Evolutionary conservation across 2,888 invertebrate genomes (phyloP).

Genomic region (Hybos culiciformis): DNA sequence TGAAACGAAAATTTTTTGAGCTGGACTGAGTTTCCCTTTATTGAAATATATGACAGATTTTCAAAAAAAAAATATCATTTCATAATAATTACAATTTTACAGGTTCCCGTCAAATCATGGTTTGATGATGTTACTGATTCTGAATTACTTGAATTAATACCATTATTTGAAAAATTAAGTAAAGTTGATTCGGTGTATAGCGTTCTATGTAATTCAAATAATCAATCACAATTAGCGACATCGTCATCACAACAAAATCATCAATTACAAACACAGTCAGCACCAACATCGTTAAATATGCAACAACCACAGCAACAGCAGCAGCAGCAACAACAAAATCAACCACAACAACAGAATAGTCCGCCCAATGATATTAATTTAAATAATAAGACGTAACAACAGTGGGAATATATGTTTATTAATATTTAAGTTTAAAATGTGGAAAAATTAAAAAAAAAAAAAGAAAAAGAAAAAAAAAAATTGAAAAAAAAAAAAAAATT

Average conservation of each 20-base stretch:
- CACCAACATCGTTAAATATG: conserved; percentile 22
- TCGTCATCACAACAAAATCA: conserved; percentile 13
- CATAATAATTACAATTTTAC: conserved; percentile 17
- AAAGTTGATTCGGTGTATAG: conserved; percentile 95
- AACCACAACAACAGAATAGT: conserved; percentile 19
- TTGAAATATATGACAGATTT: not conserved
- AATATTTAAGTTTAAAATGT: no score
- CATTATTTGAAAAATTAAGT: conserved; percentile 94
- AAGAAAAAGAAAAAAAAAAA: no score
- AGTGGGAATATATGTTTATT: conserved; percentile 38
- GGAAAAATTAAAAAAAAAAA: no score
- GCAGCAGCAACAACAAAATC: conserved; percentile 20
- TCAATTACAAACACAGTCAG: conserved; percentile 20
- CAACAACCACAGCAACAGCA: conserved; percentile 17
- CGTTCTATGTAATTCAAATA: conserved; percentile 84
- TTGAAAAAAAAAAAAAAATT: no score
- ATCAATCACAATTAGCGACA: conserved; percentile 43
- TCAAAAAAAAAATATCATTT: conserved; percentile 7
- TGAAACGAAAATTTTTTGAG: no score
- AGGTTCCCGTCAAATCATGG: conserved; percentile 99
- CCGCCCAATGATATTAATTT: conserved; percentile 36
- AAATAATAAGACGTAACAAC: conserved; percentile 36
- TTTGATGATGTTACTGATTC: conserved; percentile 98
- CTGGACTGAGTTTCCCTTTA: no score
- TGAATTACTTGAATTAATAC: conserved; percentile 92